A percentile compares a stretch with the other conserved stretches of the same genome.
phyloP scores from a whole-genome alignment of 2,888 invertebrate species.

The Julus scanicus region DNA sequence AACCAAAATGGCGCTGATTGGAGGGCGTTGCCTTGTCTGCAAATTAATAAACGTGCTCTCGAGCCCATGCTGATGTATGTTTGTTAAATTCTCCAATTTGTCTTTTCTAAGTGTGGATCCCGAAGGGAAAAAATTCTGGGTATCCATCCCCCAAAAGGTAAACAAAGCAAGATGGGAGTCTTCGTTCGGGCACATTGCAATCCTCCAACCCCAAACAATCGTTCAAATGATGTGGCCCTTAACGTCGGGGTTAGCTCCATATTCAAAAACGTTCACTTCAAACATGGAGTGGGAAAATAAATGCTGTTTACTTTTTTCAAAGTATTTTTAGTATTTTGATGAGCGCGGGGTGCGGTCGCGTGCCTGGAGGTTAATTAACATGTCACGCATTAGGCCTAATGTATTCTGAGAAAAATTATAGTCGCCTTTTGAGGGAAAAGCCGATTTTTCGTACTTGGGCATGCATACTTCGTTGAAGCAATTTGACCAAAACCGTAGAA shows the following conservation, averaged over 20 bases:
- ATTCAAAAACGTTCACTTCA: neutral
- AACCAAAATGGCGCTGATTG: slow-evolving; percentile 8
- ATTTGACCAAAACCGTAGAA: neutral
- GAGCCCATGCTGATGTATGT: neutral
- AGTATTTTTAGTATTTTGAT: slow-evolving; percentile 33
- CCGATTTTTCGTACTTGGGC: neutral
- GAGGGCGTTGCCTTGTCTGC: neutral
- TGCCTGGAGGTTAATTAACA: slow-evolving; percentile 3
- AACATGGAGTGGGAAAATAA: neutral
- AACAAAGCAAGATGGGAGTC: neutral
- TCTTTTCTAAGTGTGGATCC: neutral
- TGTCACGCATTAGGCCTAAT: neutral
- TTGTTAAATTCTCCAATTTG: slow-evolving; percentile 19
- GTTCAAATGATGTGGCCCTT: neutral
- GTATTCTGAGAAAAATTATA: neutral
- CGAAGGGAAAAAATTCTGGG: neutral
- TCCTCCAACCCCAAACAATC: neutral
- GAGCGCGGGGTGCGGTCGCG: slow-evolving; percentile 20
- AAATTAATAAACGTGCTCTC: slow-evolving; percentile 19
- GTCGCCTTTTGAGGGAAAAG: neutral
- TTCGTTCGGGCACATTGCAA: neutral
- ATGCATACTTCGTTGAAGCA: neutral
- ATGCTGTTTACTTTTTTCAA: neutral
- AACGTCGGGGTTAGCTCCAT: neutral
- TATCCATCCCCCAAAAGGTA: neutral